phyloP scores from a whole-genome alignment of 2,797 vertebrate genomes.

The Parambassis ranga region DNA sequence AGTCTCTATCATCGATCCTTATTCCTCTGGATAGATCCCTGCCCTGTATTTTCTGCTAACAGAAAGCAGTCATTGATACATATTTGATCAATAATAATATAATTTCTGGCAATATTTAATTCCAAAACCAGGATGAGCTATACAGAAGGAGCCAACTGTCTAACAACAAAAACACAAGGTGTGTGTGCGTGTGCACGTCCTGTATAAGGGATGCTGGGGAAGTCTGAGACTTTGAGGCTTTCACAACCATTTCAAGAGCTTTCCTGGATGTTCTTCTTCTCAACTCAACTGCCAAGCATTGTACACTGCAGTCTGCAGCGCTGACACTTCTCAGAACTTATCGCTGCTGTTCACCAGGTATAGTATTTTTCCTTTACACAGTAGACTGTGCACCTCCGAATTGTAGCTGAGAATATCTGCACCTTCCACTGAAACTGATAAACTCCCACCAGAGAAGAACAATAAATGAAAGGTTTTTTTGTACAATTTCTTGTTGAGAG shows the following conservation, averaged over 20 bases:
- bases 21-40: background rate
- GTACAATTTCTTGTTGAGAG: background rate
- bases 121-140: background rate
- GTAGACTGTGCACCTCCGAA: background rate
- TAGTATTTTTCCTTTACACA: background rate
- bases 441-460: background rate
- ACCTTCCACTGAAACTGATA: background rate
- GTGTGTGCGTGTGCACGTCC: background rate
- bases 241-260: constrained; percentile 17
- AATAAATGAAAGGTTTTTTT: background rate
- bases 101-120: background rate
- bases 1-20: constrained; percentile 7
- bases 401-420: background rate
- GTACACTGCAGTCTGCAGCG: constrained; percentile 2
- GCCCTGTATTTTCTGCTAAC: background rate
- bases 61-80: background rate
- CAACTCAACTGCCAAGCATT: background rate
- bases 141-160: background rate
- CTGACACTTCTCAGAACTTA: background rate
- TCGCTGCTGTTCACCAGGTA: background rate
- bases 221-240: constrained; percentile 15
- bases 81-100: constrained; percentile 15
- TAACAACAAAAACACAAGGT: background rate
- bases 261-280: constrained; percentile 16
- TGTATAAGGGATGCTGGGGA: background rate